Evolutionary conservation across 1,140 invertebrate genomes (phyloP).

Genomic region (Brachionus paranguensis): DNA sequence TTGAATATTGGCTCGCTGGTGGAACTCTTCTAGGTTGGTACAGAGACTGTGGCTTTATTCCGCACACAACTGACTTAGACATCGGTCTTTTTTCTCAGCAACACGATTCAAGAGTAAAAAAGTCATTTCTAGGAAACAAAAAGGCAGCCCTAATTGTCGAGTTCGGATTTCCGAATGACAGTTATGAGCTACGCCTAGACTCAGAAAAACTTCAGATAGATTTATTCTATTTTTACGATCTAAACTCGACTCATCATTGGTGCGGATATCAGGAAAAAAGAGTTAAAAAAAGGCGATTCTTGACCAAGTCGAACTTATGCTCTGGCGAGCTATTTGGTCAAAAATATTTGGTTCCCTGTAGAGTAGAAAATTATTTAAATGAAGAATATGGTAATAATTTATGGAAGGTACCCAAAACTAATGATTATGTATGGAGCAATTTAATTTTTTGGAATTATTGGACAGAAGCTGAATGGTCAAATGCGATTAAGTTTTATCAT

Average conservation of each 20-base stretch:
- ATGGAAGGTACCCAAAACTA: neutral
- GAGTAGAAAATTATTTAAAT: neutral
- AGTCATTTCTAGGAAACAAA: neutral
- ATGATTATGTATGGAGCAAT: neutral
- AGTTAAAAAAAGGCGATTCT: neutral
- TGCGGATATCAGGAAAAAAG: neutral
- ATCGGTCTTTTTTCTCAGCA: neutral
- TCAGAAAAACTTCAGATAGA: neutral
- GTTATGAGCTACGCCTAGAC: neutral
- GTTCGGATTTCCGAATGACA: neutral
- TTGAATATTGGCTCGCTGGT: neutral
- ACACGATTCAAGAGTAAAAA: neutral
- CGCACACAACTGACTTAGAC: slow-evolving; percentile 8
- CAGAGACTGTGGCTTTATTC: neutral
- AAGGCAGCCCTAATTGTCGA: neutral
- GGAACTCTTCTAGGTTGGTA: neutral
- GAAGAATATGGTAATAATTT: neutral
- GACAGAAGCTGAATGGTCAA: neutral
- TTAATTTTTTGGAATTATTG: neutral
- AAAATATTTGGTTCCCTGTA: neutral
- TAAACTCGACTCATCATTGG: neutral
- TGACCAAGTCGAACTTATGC: neutral
- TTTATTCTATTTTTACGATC: neutral
- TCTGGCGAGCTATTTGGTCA: neutral
- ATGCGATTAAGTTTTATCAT: neutral